Conservation (phyloP, 2,113 vertebrate species). For the Muscicapa adusta region DNA sequence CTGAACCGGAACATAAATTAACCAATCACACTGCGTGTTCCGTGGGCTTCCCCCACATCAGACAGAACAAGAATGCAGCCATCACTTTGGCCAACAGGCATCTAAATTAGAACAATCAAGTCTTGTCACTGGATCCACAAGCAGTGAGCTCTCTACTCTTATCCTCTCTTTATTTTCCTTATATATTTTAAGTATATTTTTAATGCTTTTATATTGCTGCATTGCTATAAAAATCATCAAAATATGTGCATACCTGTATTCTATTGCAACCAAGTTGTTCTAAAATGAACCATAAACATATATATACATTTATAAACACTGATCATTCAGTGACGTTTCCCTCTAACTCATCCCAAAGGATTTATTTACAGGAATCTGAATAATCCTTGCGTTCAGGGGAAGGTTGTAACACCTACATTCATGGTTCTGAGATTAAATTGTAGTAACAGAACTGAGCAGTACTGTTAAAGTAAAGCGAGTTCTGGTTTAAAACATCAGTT, state of each 20-base stretch:
- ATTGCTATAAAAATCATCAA: background rate
- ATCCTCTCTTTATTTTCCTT: background rate
- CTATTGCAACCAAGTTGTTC: background rate
- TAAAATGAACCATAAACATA: background rate
- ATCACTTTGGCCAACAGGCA: background rate
- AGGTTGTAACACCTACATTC: background rate
- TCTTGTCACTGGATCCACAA: background rate
- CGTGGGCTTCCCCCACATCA: fast-evolving
- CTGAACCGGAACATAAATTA: background rate
- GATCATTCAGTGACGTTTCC: fast-evolving
- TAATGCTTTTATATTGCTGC: background rate
- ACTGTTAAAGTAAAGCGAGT: background rate
- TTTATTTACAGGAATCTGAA: background rate
- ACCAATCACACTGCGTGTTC: fast-evolving
- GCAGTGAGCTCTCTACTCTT: background rate
- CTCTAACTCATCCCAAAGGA: background rate
- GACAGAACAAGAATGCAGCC: background rate
- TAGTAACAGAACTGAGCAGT: background rate
- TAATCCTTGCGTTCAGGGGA: background rate
- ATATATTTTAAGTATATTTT: background rate
- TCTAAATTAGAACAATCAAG: background rate
- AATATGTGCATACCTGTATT: background rate
- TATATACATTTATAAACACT: background rate
- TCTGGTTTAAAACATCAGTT: background rate
- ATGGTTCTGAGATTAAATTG: background rate